These are phyloP conservation scores for Corydoras maculifer DNA, from an alignment of 2,113 vertebrate genomes.

Conservation along the genomic window DNA sequence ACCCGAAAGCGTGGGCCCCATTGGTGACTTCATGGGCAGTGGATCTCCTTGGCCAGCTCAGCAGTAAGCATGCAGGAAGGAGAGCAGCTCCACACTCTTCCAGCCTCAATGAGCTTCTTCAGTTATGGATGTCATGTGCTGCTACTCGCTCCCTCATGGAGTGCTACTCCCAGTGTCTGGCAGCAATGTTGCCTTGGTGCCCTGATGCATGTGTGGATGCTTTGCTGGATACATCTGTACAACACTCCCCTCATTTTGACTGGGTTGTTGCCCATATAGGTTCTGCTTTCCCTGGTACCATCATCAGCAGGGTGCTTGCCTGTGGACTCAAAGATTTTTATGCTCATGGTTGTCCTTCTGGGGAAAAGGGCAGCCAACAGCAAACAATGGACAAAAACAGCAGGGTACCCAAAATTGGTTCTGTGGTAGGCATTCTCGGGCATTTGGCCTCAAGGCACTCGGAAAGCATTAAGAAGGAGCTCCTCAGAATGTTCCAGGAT, in stretches of 20 bases:
- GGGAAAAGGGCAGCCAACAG: slow-evolving; percentile 51
- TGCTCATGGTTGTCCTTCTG: slow-evolving; percentile 66
- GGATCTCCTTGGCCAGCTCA: slow-evolving; percentile 89
- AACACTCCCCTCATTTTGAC: slow-evolving; percentile 91
- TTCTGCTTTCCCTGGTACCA: slow-evolving; percentile 87
- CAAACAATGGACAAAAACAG: slow-evolving; percentile 65
- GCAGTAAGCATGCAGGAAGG: slow-evolving; percentile 81
- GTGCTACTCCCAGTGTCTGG: slow-evolving; percentile 87
- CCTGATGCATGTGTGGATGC: slow-evolving; percentile 91
- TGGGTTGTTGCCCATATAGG: slow-evolving; percentile 97
- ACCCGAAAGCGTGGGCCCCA: slow-evolving; percentile 85
- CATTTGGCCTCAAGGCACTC: slow-evolving; percentile 83
- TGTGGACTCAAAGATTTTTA: slow-evolving; percentile 93
- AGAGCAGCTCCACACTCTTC: slow-evolving; percentile 78
- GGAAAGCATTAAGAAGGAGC: slow-evolving; percentile 84
- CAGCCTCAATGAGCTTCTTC: slow-evolving; percentile 84
- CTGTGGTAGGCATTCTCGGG: slow-evolving; percentile 87
- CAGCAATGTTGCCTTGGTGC: slow-evolving; percentile 80
- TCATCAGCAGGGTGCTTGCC: slow-evolving; percentile 85
- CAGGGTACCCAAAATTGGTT: slow-evolving; percentile 84
- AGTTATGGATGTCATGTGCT: slow-evolving; percentile 89
- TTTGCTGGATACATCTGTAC: slow-evolving; percentile 84
- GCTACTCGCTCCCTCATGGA: slow-evolving; percentile 87
- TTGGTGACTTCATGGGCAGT: slow-evolving; percentile 86
- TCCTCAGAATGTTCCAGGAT: slow-evolving; percentile 87